These are phyloP conservation scores for Nansenia antarctica DNA, from an alignment of 2,113 vertebrate genomes.

Conservation along the genomic window DNA sequence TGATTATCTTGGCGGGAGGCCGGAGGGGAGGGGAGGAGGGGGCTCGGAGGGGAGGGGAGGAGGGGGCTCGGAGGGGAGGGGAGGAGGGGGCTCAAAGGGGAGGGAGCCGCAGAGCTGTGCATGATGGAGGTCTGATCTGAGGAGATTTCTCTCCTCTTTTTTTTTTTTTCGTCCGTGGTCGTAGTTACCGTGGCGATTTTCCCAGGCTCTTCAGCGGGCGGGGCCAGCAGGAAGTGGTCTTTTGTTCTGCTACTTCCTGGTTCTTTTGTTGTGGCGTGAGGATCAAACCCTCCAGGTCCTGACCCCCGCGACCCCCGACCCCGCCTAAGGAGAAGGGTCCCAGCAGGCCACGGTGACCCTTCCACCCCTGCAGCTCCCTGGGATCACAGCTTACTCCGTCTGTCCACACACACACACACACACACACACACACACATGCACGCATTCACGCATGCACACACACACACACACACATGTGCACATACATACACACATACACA, in stretches of 20 bases:
- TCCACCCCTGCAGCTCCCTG: conserved; percentile 30
- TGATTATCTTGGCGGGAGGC: conserved; percentile 22
- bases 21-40: neutral
- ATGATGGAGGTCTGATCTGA: neutral
- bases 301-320: conserved; percentile 15
- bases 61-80: conserved; percentile 4
- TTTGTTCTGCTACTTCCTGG: conserved; percentile 53
- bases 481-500: neutral
- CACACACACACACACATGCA: neutral
- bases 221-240: conserved; percentile 46
- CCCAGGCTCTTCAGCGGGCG: conserved; percentile 34
- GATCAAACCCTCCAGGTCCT: conserved; percentile 41
- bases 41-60: too few species aligned
- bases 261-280: conserved; percentile 43
- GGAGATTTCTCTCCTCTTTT: too few species aligned
- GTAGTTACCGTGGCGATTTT: conserved; percentile 21
- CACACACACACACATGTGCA: neutral
- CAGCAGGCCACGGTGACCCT: conserved; percentile 28
- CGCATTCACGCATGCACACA: neutral
- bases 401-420: conserved; percentile 3
- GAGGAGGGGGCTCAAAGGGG: neutral
- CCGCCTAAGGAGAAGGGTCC: conserved; percentile 17
- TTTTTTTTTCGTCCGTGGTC: too few species aligned
- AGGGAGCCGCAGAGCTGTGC: neutral
- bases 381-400: conserved; percentile 38